A percentile compares a stretch with the other conserved stretches of the same genome.
phyloP scores from a whole-genome alignment of 2,797 vertebrate species.

The Fratercula arctica region DNA sequence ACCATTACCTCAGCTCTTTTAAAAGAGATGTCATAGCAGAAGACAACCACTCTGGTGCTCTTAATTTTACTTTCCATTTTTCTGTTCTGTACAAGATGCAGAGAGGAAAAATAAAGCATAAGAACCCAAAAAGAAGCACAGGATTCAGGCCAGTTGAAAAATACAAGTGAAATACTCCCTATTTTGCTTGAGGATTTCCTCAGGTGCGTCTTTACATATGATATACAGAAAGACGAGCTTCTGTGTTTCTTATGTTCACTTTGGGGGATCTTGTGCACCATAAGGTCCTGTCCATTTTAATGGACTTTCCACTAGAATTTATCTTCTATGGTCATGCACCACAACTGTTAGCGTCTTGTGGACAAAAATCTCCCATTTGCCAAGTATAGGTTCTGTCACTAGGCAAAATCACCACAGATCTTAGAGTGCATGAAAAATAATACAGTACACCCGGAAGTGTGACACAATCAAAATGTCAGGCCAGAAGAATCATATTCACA shows the following conservation, averaged over 20 bases:
- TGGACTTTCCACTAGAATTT: neutral
- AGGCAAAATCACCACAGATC: neutral
- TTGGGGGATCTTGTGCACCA: neutral
- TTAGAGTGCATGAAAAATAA: neutral
- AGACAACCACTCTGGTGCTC: neutral
- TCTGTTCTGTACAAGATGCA: neutral
- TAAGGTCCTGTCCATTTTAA: neutral
- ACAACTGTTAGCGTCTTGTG: rapidly evolving
- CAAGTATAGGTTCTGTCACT: neutral
- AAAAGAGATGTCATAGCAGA: neutral
- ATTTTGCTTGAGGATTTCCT: neutral
- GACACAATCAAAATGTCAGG: neutral
- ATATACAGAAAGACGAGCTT: neutral
- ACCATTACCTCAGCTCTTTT: neutral
- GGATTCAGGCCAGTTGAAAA: neutral
- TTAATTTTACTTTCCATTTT: neutral
- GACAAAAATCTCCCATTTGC: neutral
- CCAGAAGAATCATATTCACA: neutral
- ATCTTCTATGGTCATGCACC: neutral
- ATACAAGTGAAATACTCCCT: neutral
- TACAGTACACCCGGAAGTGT: neutral
- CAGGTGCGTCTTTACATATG: neutral
- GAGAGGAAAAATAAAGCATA: neutral
- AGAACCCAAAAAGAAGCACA: rapidly evolving
- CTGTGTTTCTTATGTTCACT: neutral